Base-by-base conservation (phyloP, 2,113 vertebrate species). In the Leucosticte australis region DNA sequence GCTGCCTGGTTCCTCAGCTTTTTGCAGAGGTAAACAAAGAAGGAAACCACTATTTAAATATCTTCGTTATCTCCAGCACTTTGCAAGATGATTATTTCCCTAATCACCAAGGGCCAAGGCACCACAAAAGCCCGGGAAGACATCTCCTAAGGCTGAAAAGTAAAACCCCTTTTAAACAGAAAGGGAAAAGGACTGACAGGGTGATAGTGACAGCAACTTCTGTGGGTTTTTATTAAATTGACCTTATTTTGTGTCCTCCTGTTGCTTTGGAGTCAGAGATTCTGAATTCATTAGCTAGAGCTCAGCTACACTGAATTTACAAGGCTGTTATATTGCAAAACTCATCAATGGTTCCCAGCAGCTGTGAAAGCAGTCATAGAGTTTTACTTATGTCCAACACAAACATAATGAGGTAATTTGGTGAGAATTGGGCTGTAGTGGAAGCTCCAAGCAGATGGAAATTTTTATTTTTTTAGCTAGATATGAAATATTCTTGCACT, bases 21-120 rank as follows among this genome's bases (percentile, higher is more conserved):
- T 94, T 63, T 93, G 52, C 37, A 70, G 79, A 90, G 47, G 71
- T 87, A 95, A 92, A 93, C 85, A 96, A 90, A 83, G 71, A 90
- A 86, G 35, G 17, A 91, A 92, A 83, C 41, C 8, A 30, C 44
- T 65, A 83, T 83, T 91, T 88, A 91, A 87, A 86, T 70, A 86
- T 77, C 68, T 93, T 92, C n/a, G 57, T 82, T 94, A 67, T 83
- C 85, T 93, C 17, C 21, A 82, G 31, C 28, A 56, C 49, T 93
- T 95, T 92, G 88, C 68, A 86, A 90, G 73, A 56, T 71, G 33
- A 81, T 83, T 80, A 84, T 95, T 93, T 86, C 88, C 79, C 56
- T 64, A 90, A 95, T 89, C 92, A 78, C 23, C 35, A 44, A 59
- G 88, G 83, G 37, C 24, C 47, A 67, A 86, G 68, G 23, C 28